phyloP scores from a whole-genome alignment of 1,140 invertebrate species.

The Drosophila kohkoa region DNA sequence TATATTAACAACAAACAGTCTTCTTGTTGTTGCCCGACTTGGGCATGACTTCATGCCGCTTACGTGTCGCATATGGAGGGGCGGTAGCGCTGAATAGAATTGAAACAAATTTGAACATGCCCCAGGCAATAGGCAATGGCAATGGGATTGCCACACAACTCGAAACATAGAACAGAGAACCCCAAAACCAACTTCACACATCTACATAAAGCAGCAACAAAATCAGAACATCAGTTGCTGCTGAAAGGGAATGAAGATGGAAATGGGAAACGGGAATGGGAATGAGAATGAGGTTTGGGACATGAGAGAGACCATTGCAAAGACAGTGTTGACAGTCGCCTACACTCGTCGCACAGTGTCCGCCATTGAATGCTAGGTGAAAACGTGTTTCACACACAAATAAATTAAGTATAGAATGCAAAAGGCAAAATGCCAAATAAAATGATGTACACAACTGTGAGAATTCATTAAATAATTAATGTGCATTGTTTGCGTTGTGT shows the following conservation, averaged over 20 bases:
- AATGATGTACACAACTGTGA: neutral
- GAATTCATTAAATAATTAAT: neutral
- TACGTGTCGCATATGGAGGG: conserved; percentile 62
- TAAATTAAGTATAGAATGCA: too few relatives aligned
- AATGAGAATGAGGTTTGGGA: neutral
- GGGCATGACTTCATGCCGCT: conserved; percentile 74
- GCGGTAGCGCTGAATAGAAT: conserved; percentile 48
- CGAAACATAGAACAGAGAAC: conserved; percentile 1
- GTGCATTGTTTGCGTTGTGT: neutral
- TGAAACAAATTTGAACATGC: conserved; percentile 81
- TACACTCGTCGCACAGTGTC: conserved; percentile 30
- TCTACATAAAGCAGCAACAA: conserved; percentile 60
- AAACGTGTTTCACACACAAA: too few relatives aligned
- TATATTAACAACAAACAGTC: conserved; percentile 65
- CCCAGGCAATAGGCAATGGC: conserved; percentile 45
- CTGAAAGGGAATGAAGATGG: neutral
- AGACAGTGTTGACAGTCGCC: conserved; percentile 7
- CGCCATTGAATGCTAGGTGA: too few relatives aligned
- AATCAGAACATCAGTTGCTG: conserved; percentile 26
- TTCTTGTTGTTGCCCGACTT: neutral
- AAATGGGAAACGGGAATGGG: neutral
- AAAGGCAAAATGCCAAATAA: too few relatives aligned
- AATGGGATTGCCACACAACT: conserved; percentile 20
- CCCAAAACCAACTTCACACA: conserved; percentile 30
- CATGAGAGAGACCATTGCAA: conserved; percentile 3